Conservation (phyloP, 2,797 vertebrate genomes). For the Bradypodion pumilum region DNA sequence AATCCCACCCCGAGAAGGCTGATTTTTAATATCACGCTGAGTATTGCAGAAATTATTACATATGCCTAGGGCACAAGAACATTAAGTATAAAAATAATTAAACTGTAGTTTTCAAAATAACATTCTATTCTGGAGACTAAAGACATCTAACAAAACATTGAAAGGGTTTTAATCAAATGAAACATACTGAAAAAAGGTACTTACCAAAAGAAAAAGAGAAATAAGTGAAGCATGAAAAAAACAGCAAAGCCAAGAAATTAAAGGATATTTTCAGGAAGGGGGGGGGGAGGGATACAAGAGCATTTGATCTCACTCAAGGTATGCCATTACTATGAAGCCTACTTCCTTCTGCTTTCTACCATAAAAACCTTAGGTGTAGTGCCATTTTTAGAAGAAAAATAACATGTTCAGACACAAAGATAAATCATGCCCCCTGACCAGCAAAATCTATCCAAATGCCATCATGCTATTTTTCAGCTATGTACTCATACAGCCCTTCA, state of each 20-base stretch:
- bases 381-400: constrained; percentile 54
- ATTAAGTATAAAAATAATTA: not conserved
- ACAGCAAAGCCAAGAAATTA: constrained; percentile 65
- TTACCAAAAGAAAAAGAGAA: constrained; percentile 81
- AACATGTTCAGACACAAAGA: constrained; percentile 44
- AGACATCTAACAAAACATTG: not conserved
- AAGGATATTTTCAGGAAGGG: constrained; percentile 58
- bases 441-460: constrained; percentile 38
- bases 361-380: constrained; percentile 37
- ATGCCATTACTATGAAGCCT: constrained; percentile 29
- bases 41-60: not conserved
- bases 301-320: constrained; percentile 37
- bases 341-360: constrained; percentile 31
- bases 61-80: not conserved
- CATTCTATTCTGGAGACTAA: constrained; percentile 1
- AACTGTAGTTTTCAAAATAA: constrained; percentile 27
- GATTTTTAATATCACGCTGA: too few species aligned
- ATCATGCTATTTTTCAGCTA: constrained; percentile 34
- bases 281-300: not conserved
- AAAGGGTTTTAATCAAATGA: constrained; percentile 2
- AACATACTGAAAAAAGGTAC: constrained; percentile 63
- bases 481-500: constrained; percentile 48
- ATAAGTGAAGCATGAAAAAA: constrained; percentile 78
- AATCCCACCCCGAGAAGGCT: not conserved
- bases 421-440: not conserved